Evolutionary conservation across 2,888 invertebrate genomes (phyloP), one percentile per base, ranked within the genome.

Genomic region (Ctenicera cuprea): DNA sequence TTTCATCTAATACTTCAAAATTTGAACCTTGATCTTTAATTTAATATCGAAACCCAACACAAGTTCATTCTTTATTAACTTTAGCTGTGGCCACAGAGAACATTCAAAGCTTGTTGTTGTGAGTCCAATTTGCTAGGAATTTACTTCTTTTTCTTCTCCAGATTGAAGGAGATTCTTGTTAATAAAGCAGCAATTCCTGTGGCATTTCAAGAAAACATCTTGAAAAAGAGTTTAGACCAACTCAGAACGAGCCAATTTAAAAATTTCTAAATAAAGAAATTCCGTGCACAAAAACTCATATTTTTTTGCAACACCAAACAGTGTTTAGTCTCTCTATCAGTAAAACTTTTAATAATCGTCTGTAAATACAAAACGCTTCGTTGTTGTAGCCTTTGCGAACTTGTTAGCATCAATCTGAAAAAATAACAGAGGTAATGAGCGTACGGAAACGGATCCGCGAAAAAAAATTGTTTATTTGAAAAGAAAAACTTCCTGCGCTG

Each of bases 381-480:
- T 54, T 30, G 18, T 9, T 18, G 4, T 2, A 54, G 14, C 54
- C 33, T 54, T 33, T n/a, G 14, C 30, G 54, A 54, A 54, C 54
- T 54, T 54, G 54, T 54, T 54, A 54, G 33, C 54, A 54, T 54
- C 54, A 33, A 54, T 54, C 33, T 54, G 30, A 50, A 30, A 54
- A 45, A 54, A 54, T 54, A 54, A 54, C 54, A 30, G n/a, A 30
- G n/a, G 54, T 54, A 54, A 54, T 54, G 54, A 54, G 54, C 54
- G 30, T 30, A 9, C 22, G 11, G 20, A 50, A 20, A 20, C 16
- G 50, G n/a, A 50, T 22, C 16, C 45, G 22, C 5, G 5, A 50
- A 54, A 26, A 14, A 54, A 33, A 14, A 30, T 8, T 54, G 14
- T 54, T 54, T 54, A 22, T 14, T 30, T 30, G 7, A n/a, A 30